phyloP scores from a whole-genome alignment of 2,888 invertebrate genomes.

The Marronus borbonicus region DNA sequence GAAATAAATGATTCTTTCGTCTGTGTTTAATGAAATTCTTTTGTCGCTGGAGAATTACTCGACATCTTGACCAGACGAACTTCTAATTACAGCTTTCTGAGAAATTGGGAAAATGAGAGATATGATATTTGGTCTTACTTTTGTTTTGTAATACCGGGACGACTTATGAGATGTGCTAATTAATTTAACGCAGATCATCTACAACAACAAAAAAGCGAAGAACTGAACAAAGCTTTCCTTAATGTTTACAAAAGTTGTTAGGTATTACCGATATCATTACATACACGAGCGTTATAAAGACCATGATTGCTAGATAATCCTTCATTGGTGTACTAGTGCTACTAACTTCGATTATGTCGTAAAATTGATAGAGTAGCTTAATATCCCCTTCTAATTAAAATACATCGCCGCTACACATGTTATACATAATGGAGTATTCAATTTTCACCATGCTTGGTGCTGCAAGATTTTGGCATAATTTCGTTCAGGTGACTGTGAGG shows the following conservation, averaged over 20 bases:
- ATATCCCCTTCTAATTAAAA: not conserved
- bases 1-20: slow-evolving; percentile 1
- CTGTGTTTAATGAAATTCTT: slow-evolving; percentile 26
- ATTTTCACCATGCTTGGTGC: not conserved
- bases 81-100: slow-evolving; percentile 1
- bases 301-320: not conserved
- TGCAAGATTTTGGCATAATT: slow-evolving; percentile 48
- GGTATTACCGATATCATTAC: too few relatives aligned
- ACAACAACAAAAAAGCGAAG: too few relatives aligned
- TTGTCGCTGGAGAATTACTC: slow-evolving; percentile 12
- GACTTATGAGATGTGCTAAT: too few relatives aligned
- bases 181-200: too few relatives aligned
- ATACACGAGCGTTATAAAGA: not conserved
- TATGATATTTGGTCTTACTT: too few relatives aligned
- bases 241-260: too few relatives aligned
- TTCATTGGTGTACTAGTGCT: not conserved
- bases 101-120: not conserved
- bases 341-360: too few relatives aligned
- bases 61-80: slow-evolving; percentile 20
- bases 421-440: slow-evolving; percentile 9
- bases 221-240: too few relatives aligned
- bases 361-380: too few relatives aligned
- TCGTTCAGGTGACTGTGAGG: slow-evolving; percentile 48
- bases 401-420: not conserved
- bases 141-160: too few relatives aligned